Base-by-base conservation (phyloP, 2,797 vertebrate species). In the Poliocrania exsul region DNA sequence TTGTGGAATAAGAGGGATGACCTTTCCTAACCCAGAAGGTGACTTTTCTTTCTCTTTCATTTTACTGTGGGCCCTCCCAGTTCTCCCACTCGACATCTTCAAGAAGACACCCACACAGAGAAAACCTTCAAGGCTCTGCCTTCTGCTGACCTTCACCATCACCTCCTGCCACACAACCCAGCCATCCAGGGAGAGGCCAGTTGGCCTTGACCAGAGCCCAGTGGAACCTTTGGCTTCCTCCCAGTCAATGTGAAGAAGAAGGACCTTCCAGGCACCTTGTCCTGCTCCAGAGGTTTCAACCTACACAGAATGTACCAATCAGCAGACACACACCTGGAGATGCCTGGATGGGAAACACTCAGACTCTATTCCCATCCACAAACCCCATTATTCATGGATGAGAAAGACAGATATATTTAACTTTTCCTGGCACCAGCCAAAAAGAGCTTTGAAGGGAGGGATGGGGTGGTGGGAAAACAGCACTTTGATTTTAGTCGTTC, bases 381-480 rank as follows among this genome's bases (percentile, higher is more conserved):
- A 24, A 26, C 9, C 46, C 8, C 0, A 53, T 10, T 2, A 4
- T 31, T 66, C 4, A 4, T 51, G 40, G 81, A 79, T 23, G 44
- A 66, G 71, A 73, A 92, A 61, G 57, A 61, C 19, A 20, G 78
- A 72, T 86, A 24, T 33, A 47, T 81, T 94, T 83, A 91, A 42
- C 86, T 85, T n/a, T 51, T 54, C 20, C 84, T 88, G 53, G 70
- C 65, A 81, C 26, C 37, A 70, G 47, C 75, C 72, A 84, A 81
- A 81, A 64, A 65, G 54, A 79, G 24, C 56, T 71, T 56, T 51
- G 81, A 80, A 57, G 26, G 46, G 35, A 82, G 35, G 40, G 20
- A 62, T 24, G 47, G 33, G 37, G 26, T 40, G 80, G 78, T 72
- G 33, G 71, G 57, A 66, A 61, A 89, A 13, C 4, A 47, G 6